Base-by-base conservation (phyloP, 2,888 invertebrate genomes). In the Sylvicola fuscatus region DNA sequence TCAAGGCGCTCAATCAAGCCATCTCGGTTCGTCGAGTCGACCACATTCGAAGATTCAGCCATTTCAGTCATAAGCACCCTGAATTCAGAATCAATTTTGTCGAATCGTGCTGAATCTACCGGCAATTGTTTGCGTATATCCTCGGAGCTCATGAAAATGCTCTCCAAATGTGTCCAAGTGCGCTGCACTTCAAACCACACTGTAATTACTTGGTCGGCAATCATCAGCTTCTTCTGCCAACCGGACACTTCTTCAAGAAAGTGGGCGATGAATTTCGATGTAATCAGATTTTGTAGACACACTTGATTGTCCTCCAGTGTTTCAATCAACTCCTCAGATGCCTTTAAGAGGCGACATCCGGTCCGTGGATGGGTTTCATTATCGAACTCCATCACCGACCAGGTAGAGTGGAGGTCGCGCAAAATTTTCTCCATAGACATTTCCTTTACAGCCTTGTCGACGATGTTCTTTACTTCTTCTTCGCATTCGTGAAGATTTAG, bases 401-500 rank as follows among this genome's bases (percentile, higher is more conserved):
- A 95, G 1, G 89, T 93, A 3, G 74, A 69, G 49, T 92, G 76
- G 38, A 95, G 60, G 49, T 95, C 93, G 44, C 83, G 72, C 34
- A 95, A 65, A 37, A 82, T 79, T 55, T 92, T 93, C 58, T 95
- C 95, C 92, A 95, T 95, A 2, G 89, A 86, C 86, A 92, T 90
- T 64, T 95, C 95, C 60, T 95, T 95, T 1, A 92, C 90, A 0
- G 95, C 92, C 62, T 93, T 93, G 56, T 95, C 95, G 7, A 95
- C 95, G 47, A 95, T 93, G 54, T 87, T 89, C 51, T 90, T 86
- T 0, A 90, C 93, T 57, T 95, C 93, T 54, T 95, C 95, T 57
- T 95, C 95, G 56, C 87, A 93, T 57, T 92, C 87, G 56, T 95
- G 95, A 8, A 95, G 67, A 58, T 92, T 92, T 33, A 95, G 60